Base-by-base conservation (phyloP, 2,113 vertebrate genomes). In the Chaetodon trifascialis region DNA sequence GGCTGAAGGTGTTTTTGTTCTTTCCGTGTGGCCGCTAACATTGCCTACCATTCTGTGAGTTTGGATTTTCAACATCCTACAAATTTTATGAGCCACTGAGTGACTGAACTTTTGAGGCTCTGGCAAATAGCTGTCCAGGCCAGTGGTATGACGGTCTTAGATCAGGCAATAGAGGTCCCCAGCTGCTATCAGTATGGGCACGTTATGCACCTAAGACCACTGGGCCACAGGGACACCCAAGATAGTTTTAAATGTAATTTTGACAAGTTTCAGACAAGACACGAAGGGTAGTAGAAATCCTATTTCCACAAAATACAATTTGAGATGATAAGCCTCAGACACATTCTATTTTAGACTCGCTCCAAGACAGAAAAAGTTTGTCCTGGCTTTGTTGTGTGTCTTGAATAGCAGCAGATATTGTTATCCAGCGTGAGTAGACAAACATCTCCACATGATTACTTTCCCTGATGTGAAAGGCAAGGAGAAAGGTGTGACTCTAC, bases 401-500 rank as follows among this genome's bases (percentile, higher is more conserved):
- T 71, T 42, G 46, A 76, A 62, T 8, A 69, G 51, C 51, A 51
- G 65, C 10, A 63, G 42, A 78, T 74, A 63, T 55, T 64, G 80
- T 86, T 73, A 38, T 83, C 56, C 64, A 5, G 34, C 4, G 1
- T 76, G 56, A 80, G 62, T 11, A 76, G 10, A 58, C 51, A 71
- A 77, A 83, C 17, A 30, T 69, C 73, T 71, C 30, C n/a, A 54
- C 23, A 66, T 64, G 66, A 88, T 76, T 72, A 63, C 52, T 79
- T 89, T 59, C 44, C 58, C 52, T 21, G 75, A 70, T n/a, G 52
- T 78, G 58, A 74, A 84, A 85, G 10, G 23, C 25, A 42, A 79
- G 42, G n/a, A 81, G 15, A 88, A 79, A 82, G 62, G 77, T 84
- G 78, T 88, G 68, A 80, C 87, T 85, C 30, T 47, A 46, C 40